Base-by-base conservation (phyloP, 1,140 invertebrate species). In the Pseudomyrmex gracilis region DNA sequence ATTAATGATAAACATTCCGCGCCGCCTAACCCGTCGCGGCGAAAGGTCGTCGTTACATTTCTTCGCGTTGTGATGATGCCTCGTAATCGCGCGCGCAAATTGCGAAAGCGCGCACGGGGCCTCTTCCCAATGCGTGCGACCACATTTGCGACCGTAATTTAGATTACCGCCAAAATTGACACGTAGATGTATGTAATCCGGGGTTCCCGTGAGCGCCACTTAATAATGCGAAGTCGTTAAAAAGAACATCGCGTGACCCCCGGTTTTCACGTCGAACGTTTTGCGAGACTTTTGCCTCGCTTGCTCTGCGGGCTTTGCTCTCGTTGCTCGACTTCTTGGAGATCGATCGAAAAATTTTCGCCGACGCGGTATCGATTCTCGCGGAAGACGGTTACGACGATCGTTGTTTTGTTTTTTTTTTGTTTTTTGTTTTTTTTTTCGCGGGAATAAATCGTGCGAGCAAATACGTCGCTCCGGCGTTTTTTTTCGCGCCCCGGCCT, bases 401-500 rank as follows among this genome's bases (percentile, higher is more conserved):
- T 70, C 45, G 57, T 80, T 34, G n/a, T n/a, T n/a, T n/a, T n/a
- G n/a, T 4, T 34, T 34, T 34, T 5, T 34, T 34, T 34, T 34
- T 7, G n/a, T n/a, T n/a, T n/a, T n/a, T n/a, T n/a, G n/a, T 34
- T 34, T 5, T 34, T 5, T 34, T 34, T 80, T 71, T 55, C 17
- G 22, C 47, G 34, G 53, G 15, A 80, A 71, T 80, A 60, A 71
- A 49, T 80, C 66, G 71, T 80, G 66, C 66, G 53, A 34, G 34
- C 34, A 5, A 34, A 7, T 34, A 34, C 34, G 34, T 34, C 34
- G 61, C 45, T 58, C 70, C 45, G 45, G 71, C 43, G 24, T 58
- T 24, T 24, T n/a, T 34, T 49, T 20, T 71, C 76, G 49, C 71
- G 70, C 53, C 58, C 34, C 43, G 34, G 76, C 5, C 53, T 20